Evolutionary conservation across 2,888 invertebrate genomes (phyloP), one percentile per base, ranked within the genome.

Genomic region (Volucella inanis): DNA sequence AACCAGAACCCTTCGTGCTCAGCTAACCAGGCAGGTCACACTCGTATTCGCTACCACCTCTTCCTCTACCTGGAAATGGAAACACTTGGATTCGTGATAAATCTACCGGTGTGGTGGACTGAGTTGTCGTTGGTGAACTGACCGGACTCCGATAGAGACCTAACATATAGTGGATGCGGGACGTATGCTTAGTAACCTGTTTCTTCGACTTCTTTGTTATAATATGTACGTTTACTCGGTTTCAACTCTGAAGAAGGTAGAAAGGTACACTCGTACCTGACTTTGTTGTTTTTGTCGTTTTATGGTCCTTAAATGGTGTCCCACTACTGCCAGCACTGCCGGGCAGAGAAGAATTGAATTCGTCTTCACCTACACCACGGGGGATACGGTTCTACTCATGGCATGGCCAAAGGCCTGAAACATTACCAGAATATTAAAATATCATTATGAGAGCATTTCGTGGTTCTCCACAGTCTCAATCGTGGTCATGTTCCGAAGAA

Each of bases 361-460:
- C 52, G 59, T 50, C 59, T 38, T 54, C 39, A 55, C 22, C 15
- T 64, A 18, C 14, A 70, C 22, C 11, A 3, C 43, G 43, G 11
- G 14, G 4, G 43, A 31, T 4, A 55, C 57, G 15, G 43, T 61
- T 49, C 50, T 78, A 6, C 31, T 31, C 18, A 15, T 79, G 65
- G 57, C 43, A 31, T 31, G 31, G 31, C 31, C 31, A 61, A 39
- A 50, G 71, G 71, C 47, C 57, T 64, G 50, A 45, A 12, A 76
- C 81, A 64, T 71, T 71, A 59, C 31, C 31, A 55, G 84, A 84
- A 84, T 84, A 84, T 79, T 80, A 84, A 84, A 84, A 75, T 65
- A 55, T 84, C 65, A 84, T 84, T 80, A 79, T 45, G 14, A 31
- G 31, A 31, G 31, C 31, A 31, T 59, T 71, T 59, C 49, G 47